Conservation (phyloP, 1,140 invertebrate species). For the Stenopsyche tienmushanensis region DNA sequence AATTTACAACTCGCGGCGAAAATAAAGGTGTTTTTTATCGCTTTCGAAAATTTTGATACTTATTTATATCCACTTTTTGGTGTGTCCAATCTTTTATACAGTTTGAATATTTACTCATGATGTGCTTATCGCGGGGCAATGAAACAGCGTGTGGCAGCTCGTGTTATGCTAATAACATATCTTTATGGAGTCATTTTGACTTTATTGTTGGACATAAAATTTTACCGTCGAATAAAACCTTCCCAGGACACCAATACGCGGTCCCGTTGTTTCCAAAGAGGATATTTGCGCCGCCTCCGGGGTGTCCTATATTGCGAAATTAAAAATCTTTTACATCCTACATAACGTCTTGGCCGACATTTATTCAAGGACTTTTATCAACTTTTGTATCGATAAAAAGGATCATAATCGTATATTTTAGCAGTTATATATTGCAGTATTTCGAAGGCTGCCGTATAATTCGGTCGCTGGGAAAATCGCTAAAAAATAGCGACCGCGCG, state of each 20-base stretch:
- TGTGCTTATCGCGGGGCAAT: background rate
- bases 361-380: too few species aligned
- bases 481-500: too few species aligned
- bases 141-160: background rate
- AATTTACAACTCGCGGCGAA: background rate
- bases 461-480: too few species aligned
- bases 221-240: background rate
- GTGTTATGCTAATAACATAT: background rate
- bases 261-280: background rate
- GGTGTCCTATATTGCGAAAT: background rate
- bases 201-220: constrained; percentile 3
- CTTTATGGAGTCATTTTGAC: constrained; percentile 3
- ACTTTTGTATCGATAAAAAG: too few species aligned
- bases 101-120: background rate
- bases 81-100: too few species aligned
- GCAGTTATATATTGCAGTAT: too few species aligned
- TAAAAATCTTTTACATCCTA: background rate
- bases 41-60: background rate
- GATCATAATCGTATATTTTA: too few species aligned
- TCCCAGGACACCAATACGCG: background rate
- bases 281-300: background rate
- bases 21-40: background rate
- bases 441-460: too few species aligned
- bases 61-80: too few species aligned
- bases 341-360: too few species aligned